Percentiles rank a stretch among this genome's conserved stretches.
phyloP scores from a whole-genome alignment of 2,113 vertebrate genomes.

The Leptobrachium leishanense region DNA sequence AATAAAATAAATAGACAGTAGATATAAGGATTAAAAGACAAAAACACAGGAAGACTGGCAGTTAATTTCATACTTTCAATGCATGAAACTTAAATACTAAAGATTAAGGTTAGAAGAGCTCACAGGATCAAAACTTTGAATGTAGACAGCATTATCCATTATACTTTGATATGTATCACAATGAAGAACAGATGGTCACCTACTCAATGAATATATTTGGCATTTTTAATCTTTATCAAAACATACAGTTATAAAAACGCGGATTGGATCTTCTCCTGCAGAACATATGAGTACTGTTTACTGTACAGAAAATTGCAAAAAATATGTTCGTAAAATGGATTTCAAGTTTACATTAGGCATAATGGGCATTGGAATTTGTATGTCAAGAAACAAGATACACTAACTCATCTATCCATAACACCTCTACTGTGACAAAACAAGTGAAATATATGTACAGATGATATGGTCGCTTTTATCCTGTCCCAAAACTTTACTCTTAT shows the following conservation, averaged over 20 bases:
- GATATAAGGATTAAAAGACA: no score
- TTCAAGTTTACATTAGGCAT: constrained; percentile 57
- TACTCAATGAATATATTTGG: neutral
- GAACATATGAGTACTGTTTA: neutral
- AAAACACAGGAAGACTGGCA: no score
- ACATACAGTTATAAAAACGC: neutral
- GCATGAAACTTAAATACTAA: no score
- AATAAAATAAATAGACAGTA: no score
- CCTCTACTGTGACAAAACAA: constrained; percentile 57
- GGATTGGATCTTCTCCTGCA: neutral
- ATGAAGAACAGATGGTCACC: neutral
- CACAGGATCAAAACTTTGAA: neutral
- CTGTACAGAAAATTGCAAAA: neutral
- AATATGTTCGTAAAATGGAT: neutral
- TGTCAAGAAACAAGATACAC: constrained; percentile 70
- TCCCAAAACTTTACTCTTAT: constrained; percentile 69
- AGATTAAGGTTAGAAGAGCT: neutral
- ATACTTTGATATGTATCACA: neutral
- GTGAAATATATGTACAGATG: constrained; percentile 55
- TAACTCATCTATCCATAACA: constrained; percentile 64
- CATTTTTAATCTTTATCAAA: no score
- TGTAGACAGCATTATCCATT: neutral
- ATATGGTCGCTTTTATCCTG: constrained; percentile 58
- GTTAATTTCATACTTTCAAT: no score
- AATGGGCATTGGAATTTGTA: constrained; percentile 62